Conservation (phyloP, 2,797 vertebrate genomes). For the Sarcophilus harrisii region DNA sequence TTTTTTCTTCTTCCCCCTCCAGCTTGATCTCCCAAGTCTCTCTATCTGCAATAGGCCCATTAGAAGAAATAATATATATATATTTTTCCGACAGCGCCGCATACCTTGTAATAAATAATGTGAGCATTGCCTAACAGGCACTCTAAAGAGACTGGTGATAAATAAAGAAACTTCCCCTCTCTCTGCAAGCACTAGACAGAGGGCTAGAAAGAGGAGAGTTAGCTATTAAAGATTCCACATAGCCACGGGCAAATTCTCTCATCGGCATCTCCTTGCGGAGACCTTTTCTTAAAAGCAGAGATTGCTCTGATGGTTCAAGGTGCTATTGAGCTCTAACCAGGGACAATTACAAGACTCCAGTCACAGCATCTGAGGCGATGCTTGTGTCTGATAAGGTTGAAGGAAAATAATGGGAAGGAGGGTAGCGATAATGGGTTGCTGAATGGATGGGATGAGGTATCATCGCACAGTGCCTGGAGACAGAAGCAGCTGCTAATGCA, state of each 20-base stretch:
- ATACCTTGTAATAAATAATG: conserved; percentile 88
- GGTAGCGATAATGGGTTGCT: conserved; percentile 94
- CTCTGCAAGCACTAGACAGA: conserved; percentile 81
- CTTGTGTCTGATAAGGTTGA: conserved; percentile 92
- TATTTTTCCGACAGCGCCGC: conserved; percentile 62
- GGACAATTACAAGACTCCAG: conserved; percentile 98
- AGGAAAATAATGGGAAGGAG: conserved; percentile 92
- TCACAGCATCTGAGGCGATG: conserved; percentile 92
- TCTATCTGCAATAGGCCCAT: conserved; percentile 85
- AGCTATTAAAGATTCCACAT: conserved; percentile 94
- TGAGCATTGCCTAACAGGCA: conserved; percentile 92
- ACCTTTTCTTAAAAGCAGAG: conserved; percentile 90
- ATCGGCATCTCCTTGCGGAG: conserved; percentile 86
- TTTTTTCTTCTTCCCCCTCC: conserved; percentile 80
- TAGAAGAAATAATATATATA: conserved; percentile 86
- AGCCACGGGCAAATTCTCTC: conserved; percentile 96
- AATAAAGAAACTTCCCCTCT: conserved; percentile 95
- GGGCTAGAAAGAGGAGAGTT: conserved; percentile 89
- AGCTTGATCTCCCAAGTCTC: conserved; percentile 80
- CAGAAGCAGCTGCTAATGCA: conserved; percentile 92
- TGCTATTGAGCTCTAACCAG: conserved; percentile 98
- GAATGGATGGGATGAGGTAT: conserved; percentile 96
- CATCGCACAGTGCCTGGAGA: conserved; percentile 94
- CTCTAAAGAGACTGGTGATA: conserved; percentile 91
- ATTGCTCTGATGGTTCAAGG: conserved; percentile 98